Evolutionary conservation across 2,113 vertebrate species (phyloP).

Genomic region (Myotis yumanensis): DNA sequence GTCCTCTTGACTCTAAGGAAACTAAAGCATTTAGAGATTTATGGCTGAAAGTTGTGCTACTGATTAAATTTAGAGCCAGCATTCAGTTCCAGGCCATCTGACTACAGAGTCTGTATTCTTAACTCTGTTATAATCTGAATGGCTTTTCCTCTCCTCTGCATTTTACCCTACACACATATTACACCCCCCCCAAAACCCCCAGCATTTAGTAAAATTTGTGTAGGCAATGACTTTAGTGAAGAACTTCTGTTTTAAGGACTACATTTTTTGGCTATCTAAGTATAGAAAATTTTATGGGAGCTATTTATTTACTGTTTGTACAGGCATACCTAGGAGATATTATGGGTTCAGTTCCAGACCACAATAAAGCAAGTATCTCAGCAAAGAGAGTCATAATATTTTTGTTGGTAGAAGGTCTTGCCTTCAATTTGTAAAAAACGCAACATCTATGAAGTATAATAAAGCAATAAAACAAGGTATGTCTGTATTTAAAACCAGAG

Average conservation of each 20-base stretch:
- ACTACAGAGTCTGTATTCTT: background rate
- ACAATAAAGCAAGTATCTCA: background rate
- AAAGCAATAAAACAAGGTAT: background rate
- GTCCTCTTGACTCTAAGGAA: background rate
- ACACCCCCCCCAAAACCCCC: too few species aligned
- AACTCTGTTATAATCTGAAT: background rate
- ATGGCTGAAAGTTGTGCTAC: background rate
- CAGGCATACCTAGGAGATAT: background rate
- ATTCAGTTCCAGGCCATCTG: background rate
- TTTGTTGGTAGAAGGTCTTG: background rate
- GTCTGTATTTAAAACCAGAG: conserved; percentile 7
- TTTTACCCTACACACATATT: background rate
- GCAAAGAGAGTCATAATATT: background rate
- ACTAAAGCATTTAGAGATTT: background rate
- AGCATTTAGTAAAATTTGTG: background rate
- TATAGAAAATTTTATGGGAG: conserved; percentile 8
- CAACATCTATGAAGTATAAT: background rate
- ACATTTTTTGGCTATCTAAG: conserved; percentile 16
- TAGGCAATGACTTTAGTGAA: background rate
- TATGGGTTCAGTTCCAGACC: background rate
- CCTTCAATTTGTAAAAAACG: background rate
- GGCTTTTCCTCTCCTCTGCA: background rate
- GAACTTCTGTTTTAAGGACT: conserved; percentile 32
- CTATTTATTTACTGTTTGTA: background rate
- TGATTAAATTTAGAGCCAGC: background rate